A percentile compares a stretch with the other conserved stretches of the same genome.
Evolutionary conservation across 2,797 vertebrate species (phyloP).

Genomic region (Artibeus lituratus): DNA sequence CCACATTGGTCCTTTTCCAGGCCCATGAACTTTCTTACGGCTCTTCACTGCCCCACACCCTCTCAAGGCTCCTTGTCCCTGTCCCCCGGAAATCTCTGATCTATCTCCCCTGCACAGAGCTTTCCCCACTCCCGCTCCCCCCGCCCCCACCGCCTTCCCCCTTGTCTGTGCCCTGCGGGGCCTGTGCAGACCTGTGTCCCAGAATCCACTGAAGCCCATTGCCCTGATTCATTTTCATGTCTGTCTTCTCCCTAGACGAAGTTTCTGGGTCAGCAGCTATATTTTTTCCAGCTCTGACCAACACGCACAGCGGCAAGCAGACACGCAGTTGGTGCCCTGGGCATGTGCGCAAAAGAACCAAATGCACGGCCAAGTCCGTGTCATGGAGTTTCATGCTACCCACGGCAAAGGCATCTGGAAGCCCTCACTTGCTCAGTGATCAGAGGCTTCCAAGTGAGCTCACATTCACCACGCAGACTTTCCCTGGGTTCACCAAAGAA

Average conservation of each 20-base stretch:
- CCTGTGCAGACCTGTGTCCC: neutral
- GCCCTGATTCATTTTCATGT: neutral
- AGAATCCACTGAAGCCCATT: neutral
- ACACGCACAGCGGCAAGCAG: rapidly evolving
- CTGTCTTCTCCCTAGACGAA: rapidly evolving
- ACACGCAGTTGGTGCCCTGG: neutral
- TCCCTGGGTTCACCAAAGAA: conserved; percentile 72
- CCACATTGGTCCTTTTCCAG: rapidly evolving
- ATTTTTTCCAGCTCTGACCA: neutral
- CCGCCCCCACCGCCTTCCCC: too few relatives aligned
- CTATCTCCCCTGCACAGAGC: neutral
- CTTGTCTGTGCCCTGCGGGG: rapidly evolving
- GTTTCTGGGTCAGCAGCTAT: rapidly evolving
- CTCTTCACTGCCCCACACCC: rapidly evolving
- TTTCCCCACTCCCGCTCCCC: too few relatives aligned
- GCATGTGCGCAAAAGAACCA: rapidly evolving
- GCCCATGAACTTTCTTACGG: rapidly evolving
- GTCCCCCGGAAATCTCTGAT: neutral
- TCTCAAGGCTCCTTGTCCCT: neutral
- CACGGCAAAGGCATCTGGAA: conserved; percentile 65
- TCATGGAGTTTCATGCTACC: neutral
- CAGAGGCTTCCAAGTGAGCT: conserved; percentile 55
- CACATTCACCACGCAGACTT: conserved; percentile 66
- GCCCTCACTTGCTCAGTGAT: conserved; percentile 33
- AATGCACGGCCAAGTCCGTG: rapidly evolving